A percentile compares a stretch with the other conserved stretches of the same genome.
Conservation (phyloP, 2,888 invertebrate species). For the Idaea straminata region DNA sequence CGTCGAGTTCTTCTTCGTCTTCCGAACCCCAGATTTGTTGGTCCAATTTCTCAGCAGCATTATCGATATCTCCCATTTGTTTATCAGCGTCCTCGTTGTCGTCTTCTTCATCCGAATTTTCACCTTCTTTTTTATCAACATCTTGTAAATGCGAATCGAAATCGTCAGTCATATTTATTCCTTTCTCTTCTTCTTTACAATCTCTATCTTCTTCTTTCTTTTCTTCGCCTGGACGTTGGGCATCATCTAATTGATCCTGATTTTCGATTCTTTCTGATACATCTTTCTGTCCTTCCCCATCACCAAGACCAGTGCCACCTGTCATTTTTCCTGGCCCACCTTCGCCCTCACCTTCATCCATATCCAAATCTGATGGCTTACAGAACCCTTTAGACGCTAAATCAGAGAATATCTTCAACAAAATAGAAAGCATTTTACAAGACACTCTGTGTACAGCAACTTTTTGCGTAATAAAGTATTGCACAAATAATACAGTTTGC, state of each 20-base stretch:
- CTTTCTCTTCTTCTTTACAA: slow-evolving; percentile 93
- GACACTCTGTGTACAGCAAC: slow-evolving; percentile 88
- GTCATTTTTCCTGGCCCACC: slow-evolving; percentile 80
- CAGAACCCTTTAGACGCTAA: slow-evolving; percentile 91
- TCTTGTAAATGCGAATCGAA: slow-evolving; percentile 94
- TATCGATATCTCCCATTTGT: slow-evolving; percentile 97
- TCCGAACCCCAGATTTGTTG: slow-evolving; percentile 93
- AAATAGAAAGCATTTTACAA: slow-evolving; percentile 90
- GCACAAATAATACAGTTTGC: slow-evolving; percentile 86
- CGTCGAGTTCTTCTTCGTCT: slow-evolving; percentile 84
- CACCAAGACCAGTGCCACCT: slow-evolving; percentile 93
- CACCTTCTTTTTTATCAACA: slow-evolving; percentile 83
- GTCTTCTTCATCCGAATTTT: slow-evolving; percentile 82
- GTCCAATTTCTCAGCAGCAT: slow-evolving; percentile 89
- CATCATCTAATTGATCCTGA: slow-evolving; percentile 94
- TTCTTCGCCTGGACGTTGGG: slow-evolving; percentile 88
- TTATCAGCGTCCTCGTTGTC: slow-evolving; percentile 93
- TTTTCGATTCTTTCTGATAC: slow-evolving; percentile 95
- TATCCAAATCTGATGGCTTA: slow-evolving; percentile 90
- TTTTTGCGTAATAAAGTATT: slow-evolving; percentile 89
- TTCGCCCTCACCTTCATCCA: slow-evolving; percentile 86
- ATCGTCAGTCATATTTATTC: slow-evolving; percentile 97
- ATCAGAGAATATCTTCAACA: slow-evolving; percentile 92
- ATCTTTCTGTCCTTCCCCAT: slow-evolving; percentile 96
- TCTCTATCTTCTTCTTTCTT: slow-evolving; percentile 87